phyloP scores from a whole-genome alignment of 2,888 invertebrate genomes.

The Apotomis turbidana region DNA sequence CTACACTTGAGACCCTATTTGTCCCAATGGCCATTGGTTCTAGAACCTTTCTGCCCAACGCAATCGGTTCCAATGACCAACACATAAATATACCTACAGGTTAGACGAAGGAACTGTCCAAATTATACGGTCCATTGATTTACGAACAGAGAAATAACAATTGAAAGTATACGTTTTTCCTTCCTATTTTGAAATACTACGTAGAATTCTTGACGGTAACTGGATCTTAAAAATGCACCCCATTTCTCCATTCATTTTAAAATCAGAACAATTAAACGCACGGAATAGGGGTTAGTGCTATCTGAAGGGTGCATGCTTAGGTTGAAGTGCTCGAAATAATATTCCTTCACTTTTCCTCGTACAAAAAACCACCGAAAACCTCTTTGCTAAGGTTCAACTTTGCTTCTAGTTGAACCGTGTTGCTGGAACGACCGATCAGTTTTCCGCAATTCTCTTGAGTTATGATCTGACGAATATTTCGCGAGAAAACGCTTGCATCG shows the following conservation, averaged over 20 bases:
- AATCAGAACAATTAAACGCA: conserved; percentile 80
- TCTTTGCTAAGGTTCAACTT: conserved; percentile 54
- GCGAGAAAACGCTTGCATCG: conserved; percentile 62
- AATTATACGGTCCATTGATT: neutral
- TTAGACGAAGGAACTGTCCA: too few species aligned
- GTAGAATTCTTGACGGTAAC: conserved; percentile 33
- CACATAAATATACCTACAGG: too few species aligned
- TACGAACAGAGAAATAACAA: neutral
- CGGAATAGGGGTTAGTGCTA: conserved; percentile 65
- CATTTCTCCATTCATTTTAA: conserved; percentile 64
- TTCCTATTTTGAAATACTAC: neutral
- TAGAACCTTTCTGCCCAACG: too few species aligned
- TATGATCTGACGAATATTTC: conserved; percentile 74
- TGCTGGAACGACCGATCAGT: conserved; percentile 57
- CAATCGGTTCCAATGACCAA: too few species aligned
- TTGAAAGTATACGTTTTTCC: neutral
- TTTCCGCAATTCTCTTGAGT: conserved; percentile 66
- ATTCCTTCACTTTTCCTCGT: conserved; percentile 45
- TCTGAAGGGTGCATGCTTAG: conserved; percentile 69
- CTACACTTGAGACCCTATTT: too few species aligned
- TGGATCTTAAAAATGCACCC: conserved; percentile 67
- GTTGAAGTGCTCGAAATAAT: conserved; percentile 63
- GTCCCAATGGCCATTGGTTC: too few species aligned
- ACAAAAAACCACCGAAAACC: conserved; percentile 35
- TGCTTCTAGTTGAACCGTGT: conserved; percentile 41